Conservation (phyloP, 2,797 vertebrate species). For the Rhynchotus rufescens region DNA sequence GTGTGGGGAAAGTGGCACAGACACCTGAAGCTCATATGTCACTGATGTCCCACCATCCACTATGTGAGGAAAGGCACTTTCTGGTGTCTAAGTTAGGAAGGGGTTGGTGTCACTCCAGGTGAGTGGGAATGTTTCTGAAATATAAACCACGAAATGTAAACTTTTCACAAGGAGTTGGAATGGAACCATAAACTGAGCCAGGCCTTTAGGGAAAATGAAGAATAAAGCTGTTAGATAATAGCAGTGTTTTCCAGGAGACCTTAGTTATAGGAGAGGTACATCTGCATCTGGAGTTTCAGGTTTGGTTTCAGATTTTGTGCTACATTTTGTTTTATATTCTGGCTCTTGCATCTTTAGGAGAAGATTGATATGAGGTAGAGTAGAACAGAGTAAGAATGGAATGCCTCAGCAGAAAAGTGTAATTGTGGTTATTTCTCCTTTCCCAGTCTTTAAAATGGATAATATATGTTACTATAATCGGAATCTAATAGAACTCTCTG, state of each 20-base stretch:
- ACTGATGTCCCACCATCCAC: background rate
- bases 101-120: background rate
- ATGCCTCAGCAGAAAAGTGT: background rate
- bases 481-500: background rate
- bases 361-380: background rate
- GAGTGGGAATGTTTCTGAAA: background rate
- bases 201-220: background rate
- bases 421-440: background rate
- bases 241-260: background rate
- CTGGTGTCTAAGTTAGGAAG: background rate
- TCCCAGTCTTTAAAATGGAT: background rate
- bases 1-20: background rate
- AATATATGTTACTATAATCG: background rate
- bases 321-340: conserved; percentile 6
- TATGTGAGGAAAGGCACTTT: background rate
- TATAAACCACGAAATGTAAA: background rate
- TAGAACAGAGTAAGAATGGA: background rate
- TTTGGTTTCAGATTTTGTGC: background rate
- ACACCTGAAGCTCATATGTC: background rate
- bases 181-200: background rate
- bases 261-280: background rate
- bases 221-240: background rate
- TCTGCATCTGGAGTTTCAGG: background rate
- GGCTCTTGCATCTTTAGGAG: background rate
- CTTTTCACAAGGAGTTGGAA: background rate